phyloP scores from a whole-genome alignment of 2,888 invertebrate species.

The Alviniconcha strummeri region DNA sequence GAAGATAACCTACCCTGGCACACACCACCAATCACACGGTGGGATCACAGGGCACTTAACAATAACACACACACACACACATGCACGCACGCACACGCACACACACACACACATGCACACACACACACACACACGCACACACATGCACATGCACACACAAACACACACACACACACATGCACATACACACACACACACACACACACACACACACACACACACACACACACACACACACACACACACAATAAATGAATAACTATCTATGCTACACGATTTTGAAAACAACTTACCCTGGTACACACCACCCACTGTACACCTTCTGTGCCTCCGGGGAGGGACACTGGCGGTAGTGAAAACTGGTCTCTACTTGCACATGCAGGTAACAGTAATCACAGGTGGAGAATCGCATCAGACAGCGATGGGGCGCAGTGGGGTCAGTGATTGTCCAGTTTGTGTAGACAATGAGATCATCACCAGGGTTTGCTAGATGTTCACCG shows the following conservation, averaged over 20 bases:
- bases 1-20: no score
- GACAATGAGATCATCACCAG: neutral
- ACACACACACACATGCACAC: conserved; percentile 17
- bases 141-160: neutral
- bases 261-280: neutral
- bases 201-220: neutral
- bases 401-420: conserved; percentile 37
- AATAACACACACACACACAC: no score
- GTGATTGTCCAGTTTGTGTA: conserved; percentile 18
- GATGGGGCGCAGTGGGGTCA: neutral
- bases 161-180: neutral
- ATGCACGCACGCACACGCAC: neutral
- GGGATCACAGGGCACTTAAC: no score
- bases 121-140: neutral
- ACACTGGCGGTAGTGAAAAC: conserved; percentile 9
- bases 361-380: conserved; percentile 20
- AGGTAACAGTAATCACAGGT: conserved; percentile 33
- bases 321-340: neutral
- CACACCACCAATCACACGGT: no score
- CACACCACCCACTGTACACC: conserved; percentile 15
- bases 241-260: neutral
- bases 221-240: conserved; percentile 2
- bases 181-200: conserved; percentile 7
- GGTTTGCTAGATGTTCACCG: neutral
- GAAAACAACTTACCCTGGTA: conserved; percentile 24